Percentiles rank a stretch among this genome's conserved stretches.
Conservation (phyloP, 2,113 vertebrate genomes). For the Phalacrocorax carbo region DNA sequence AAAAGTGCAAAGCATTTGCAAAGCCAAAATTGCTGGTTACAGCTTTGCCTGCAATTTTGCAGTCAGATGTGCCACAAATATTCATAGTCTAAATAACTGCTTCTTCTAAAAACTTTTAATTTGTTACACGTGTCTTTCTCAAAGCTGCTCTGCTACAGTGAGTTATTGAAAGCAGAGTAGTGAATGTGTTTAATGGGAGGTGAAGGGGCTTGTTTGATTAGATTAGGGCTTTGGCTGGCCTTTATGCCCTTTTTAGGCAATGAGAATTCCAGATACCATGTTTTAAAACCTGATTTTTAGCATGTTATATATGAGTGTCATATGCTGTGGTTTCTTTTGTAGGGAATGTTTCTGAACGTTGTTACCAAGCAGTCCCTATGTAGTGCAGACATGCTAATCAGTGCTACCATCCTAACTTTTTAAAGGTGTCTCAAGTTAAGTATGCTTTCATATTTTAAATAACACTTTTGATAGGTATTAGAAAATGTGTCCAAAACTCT, state of each 20-base stretch:
- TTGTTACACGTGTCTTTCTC: not conserved
- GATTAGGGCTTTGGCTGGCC: not conserved
- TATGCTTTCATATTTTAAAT: not conserved
- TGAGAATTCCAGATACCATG: not conserved
- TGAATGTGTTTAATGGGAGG: not conserved
- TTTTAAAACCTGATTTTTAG: slow-evolving; percentile 28
- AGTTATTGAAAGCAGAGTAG: not conserved
- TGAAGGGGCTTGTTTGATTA: not conserved
- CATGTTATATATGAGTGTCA: not conserved
- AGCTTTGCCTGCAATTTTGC: not conserved
- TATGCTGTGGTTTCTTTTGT: not conserved
- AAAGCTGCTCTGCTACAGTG: not conserved
- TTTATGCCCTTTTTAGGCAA: slow-evolving; percentile 1
- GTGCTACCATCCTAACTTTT: not conserved
- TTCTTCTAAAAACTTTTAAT: not conserved
- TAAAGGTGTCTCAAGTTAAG: not conserved
- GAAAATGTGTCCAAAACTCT: not conserved
- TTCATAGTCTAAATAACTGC: not conserved
- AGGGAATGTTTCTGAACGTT: not conserved
- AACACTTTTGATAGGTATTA: not conserved
- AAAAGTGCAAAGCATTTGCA: not conserved
- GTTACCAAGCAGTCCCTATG: not conserved
- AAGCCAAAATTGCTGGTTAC: not conserved
- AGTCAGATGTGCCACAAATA: not conserved
- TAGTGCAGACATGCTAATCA: not conserved